These are phyloP conservation scores for Shinisaurus crocodilurus DNA, from an alignment of 2,113 vertebrate genomes.

Conservation along the genomic window DNA sequence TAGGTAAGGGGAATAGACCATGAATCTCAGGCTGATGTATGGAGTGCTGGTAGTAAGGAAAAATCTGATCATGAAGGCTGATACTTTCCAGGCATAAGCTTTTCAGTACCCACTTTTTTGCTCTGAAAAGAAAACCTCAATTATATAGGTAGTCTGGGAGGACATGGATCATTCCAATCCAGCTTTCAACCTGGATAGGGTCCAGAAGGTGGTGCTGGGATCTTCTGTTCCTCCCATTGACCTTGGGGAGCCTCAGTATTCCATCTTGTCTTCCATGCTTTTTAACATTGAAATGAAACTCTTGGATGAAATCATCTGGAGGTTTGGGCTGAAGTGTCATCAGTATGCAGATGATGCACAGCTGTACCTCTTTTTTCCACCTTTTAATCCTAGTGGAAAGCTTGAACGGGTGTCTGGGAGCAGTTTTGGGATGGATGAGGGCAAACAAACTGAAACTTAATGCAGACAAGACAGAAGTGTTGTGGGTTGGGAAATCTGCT, in stretches of 20 bases:
- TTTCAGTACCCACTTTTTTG: neutral
- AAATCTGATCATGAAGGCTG: neutral
- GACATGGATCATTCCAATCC: neutral
- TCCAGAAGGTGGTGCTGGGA: neutral
- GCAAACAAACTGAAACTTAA: neutral
- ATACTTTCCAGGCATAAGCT: neutral
- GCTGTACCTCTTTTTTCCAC: neutral
- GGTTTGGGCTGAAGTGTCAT: neutral
- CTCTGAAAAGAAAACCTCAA: neutral
- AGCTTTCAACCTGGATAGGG: neutral
- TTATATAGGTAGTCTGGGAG: neutral
- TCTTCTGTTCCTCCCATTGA: neutral
- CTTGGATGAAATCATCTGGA: neutral
- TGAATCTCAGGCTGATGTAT: neutral
- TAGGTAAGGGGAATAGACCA: neutral
- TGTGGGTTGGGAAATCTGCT: neutral
- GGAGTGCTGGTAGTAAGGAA: neutral
- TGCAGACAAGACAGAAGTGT: neutral
- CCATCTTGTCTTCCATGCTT: neutral
- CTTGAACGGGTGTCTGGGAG: neutral
- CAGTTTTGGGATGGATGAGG: neutral
- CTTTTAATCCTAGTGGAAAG: neutral
- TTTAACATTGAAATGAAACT: neutral
- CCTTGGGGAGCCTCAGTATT: neutral
- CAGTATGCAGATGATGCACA: neutral